These are phyloP conservation scores for Thunnus thynnus DNA, from an alignment of 2,113 vertebrate species.

Conservation along the genomic window DNA sequence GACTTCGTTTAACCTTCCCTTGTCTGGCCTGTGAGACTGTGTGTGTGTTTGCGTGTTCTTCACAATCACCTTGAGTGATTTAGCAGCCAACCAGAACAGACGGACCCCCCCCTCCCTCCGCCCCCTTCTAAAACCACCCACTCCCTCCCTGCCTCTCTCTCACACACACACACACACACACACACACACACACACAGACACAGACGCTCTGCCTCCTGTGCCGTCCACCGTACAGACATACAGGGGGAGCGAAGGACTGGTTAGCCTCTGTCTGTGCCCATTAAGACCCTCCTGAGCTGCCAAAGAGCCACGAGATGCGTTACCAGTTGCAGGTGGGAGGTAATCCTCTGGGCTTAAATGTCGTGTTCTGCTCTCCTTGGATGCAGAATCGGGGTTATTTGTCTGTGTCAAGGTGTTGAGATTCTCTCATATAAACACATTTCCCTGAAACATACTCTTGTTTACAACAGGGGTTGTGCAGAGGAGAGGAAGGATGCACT, in stretches of 20 bases:
- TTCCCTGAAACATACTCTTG: conserved; percentile 9
- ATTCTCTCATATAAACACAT: conserved; percentile 41
- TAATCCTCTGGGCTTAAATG: conserved; percentile 57
- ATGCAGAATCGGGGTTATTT: conserved; percentile 49
- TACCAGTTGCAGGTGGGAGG: conserved; percentile 28
- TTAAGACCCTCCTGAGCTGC: conserved; percentile 40
- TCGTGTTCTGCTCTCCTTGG: conserved; percentile 42
- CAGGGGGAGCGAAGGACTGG: conserved; percentile 18
- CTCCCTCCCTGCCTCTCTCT: neutral
- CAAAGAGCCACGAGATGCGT: conserved; percentile 32
- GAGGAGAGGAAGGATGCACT: neutral
- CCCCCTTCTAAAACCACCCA: neutral
- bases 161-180: neutral
- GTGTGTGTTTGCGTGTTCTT: conserved; percentile 39
- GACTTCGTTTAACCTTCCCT: conserved; percentile 75
- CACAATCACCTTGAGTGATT: conserved; percentile 81
- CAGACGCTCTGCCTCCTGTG: neutral
- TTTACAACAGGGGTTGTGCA: conserved; percentile 24
- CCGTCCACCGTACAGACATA: conserved; percentile 44
- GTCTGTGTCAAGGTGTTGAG: conserved; percentile 31
- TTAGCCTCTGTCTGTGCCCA: conserved; percentile 42
- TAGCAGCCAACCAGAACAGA: conserved; percentile 78
- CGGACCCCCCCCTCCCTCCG: conserved; percentile 36
- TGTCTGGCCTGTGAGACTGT: conserved; percentile 36
- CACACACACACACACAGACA: neutral